Percentiles rank a stretch among this genome's conserved stretches.
These are phyloP conservation scores for Matsumurasca onukii DNA, from an alignment of 1,140 invertebrate species.

Conservation along the genomic window DNA sequence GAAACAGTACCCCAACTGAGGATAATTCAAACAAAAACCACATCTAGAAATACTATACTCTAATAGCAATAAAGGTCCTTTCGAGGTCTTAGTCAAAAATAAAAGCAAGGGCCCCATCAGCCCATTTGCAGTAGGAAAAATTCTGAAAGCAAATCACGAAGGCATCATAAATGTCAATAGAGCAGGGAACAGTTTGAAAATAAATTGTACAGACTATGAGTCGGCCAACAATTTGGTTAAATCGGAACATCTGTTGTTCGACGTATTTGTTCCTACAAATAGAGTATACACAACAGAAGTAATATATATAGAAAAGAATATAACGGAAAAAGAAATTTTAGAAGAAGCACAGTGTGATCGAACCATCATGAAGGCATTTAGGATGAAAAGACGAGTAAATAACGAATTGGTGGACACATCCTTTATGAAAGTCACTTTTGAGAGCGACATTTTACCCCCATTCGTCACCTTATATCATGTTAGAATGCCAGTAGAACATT, in stretches of 20 bases:
- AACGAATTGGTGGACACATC: too few species aligned
- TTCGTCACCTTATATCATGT: not conserved
- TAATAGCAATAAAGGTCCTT: not conserved
- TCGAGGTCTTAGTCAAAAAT: not conserved
- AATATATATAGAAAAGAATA: too few species aligned
- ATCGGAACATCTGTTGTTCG: not conserved
- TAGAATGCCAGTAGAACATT: not conserved
- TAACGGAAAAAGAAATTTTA: not conserved
- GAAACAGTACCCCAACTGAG: not conserved
- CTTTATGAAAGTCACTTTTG: too few species aligned
- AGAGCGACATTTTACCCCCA: not conserved
- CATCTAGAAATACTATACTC: not conserved
- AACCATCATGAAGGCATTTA: too few species aligned
- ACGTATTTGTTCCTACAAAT: not conserved
- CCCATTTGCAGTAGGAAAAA: conserved; percentile 1
- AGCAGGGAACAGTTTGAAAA: too few species aligned
- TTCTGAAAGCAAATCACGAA: not conserved
- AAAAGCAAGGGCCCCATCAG: conserved; percentile 1
- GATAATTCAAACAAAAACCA: not conserved
- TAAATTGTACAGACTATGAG: not conserved
- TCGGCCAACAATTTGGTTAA: not conserved
- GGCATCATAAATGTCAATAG: too few species aligned
- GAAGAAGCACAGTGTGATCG: not conserved
- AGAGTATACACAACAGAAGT: not conserved
- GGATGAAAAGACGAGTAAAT: too few species aligned